Percentiles rank a stretch among this genome's conserved stretches.
Conservation (phyloP, 2,113 vertebrate species). For the Pseudopodoces humilis region DNA sequence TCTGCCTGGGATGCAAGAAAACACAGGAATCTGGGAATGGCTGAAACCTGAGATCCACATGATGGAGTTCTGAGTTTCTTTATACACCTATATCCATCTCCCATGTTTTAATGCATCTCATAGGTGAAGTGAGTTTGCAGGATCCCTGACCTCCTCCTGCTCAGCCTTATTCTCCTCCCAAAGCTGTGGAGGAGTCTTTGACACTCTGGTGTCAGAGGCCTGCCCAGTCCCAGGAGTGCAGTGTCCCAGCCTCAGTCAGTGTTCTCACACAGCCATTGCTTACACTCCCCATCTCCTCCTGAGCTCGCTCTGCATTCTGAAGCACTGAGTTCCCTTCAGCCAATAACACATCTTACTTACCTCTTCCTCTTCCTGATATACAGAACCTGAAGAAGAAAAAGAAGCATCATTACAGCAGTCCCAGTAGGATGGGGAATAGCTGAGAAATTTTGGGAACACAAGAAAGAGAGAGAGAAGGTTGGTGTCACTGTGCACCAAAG, state of each 20-base stretch:
- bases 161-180: background rate
- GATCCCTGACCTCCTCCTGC: background rate
- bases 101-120: background rate
- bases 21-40: background rate
- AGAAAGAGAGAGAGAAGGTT: background rate
- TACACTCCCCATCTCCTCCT: background rate
- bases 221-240: background rate
- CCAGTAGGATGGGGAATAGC: background rate
- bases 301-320: background rate
- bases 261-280: background rate
- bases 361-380: slow-evolving; percentile 96
- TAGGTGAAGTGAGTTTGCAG: background rate
- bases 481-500: background rate
- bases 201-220: background rate
- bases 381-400: slow-evolving; percentile 83
- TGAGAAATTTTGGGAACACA: background rate
- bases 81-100: background rate
- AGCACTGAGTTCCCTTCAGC: background rate
- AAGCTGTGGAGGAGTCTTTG: background rate
- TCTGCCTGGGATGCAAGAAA: background rate
- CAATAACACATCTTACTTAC: slow-evolving; percentile 71
- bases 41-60: background rate
- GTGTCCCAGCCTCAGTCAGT: background rate
- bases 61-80: background rate
- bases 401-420: background rate